phyloP scores from a whole-genome alignment of 2,888 invertebrate genomes.

The Drosophila bunnanda region DNA sequence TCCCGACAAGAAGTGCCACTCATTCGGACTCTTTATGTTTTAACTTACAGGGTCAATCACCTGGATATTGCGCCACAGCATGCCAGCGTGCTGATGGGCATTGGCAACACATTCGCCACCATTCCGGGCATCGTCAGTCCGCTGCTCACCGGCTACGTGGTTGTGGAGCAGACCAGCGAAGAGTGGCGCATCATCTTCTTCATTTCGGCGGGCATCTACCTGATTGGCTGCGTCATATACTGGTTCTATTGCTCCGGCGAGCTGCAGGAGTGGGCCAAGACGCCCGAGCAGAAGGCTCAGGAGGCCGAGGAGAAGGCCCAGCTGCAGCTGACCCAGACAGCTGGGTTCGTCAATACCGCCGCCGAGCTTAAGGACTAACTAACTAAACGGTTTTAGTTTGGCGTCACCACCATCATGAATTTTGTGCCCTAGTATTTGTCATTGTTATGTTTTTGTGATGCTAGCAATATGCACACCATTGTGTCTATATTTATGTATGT shows the following conservation, averaged over 20 bases:
- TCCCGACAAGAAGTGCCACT: not conserved
- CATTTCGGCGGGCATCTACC: slow-evolving; percentile 92
- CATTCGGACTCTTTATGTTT: not conserved
- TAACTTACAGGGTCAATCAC: slow-evolving; percentile 89
- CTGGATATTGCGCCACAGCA: slow-evolving; percentile 96
- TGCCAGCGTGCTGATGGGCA: slow-evolving; percentile 95
- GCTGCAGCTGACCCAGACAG: slow-evolving; percentile 66
- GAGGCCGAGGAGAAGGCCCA: slow-evolving; percentile 77
- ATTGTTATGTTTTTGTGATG: slow-evolving; percentile 66
- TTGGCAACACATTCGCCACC: slow-evolving; percentile 95
- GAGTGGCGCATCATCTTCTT: slow-evolving; percentile 96
- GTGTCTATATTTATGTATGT: slow-evolving; percentile 47
- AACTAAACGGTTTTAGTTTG: not conserved
- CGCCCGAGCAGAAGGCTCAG: slow-evolving; percentile 77
- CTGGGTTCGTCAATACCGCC: slow-evolving; percentile 82
- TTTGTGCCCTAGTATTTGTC: slow-evolving; percentile 40
- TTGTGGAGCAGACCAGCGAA: slow-evolving; percentile 89
- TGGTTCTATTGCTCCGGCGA: slow-evolving; percentile 92
- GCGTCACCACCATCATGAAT: slow-evolving; percentile 31
- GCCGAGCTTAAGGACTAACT: slow-evolving; percentile 83
- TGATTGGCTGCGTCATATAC: slow-evolving; percentile 93
- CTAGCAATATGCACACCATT: slow-evolving; percentile 45
- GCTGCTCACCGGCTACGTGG: slow-evolving; percentile 91
- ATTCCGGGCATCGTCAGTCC: slow-evolving; percentile 97
- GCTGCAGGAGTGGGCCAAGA: slow-evolving; percentile 91